Base-by-base conservation (phyloP, 2,113 vertebrate genomes). In the Talpa occidentalis region DNA sequence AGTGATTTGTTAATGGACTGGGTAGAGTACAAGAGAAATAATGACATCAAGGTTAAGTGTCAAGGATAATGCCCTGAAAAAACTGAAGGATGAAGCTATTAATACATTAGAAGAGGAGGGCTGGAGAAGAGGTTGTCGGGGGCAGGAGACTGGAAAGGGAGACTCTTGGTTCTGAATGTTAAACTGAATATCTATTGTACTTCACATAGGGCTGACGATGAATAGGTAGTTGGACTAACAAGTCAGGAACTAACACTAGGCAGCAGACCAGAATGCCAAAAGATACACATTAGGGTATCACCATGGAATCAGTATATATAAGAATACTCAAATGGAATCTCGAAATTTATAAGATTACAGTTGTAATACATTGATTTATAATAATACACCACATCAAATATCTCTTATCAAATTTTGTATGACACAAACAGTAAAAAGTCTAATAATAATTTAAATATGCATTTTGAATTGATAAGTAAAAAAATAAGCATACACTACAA, bases 371-470 rank as follows among this genome's bases (percentile, higher is more conserved):
- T 1, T 81, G 56, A 56, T 4, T 21, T 66, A 90, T 14, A 92
- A 4, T 67, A 83, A 94, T 83, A 92, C 21, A 5, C n/a, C 77
- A 94, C 10, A 90, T 1, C 35, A 89, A 91, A 94, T 82, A 94
- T 42, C 6, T 26, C 69, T 93, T 8, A 91, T 1, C 42, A 88
- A 92, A 95, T 32, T 85, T 44, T 81, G 19, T 59, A 72, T 3
- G 59, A 88, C 5, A 93, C 12, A 92, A 80, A 92, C 88, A 54
- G 30, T 73, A 91, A 93, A 42, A 1, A 92, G 10, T 84, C 54
- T 44, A 6, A 64, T 90, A 88, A 81, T 21, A 93, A 72, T 91
- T 91, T 85, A 91, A 88, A 78, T 89, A 56, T 44, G 12, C 4
- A 89, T 49, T 93, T 82, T 47, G 16, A 30, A 49, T 5, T 62